Conservation (phyloP, 2,888 invertebrate species). For the Zeuzera pyrina region DNA sequence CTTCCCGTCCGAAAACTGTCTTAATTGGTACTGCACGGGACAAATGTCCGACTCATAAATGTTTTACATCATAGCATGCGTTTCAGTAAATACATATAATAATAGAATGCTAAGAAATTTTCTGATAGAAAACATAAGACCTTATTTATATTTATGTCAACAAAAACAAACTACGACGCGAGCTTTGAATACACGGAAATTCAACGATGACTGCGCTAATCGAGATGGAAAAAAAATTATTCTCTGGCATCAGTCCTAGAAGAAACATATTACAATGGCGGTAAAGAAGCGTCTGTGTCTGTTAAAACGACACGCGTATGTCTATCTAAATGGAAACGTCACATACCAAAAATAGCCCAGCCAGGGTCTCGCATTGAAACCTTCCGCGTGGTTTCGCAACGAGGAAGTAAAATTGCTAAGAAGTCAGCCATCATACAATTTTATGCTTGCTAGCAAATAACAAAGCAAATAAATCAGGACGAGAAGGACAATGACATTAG, state of each 20-base stretch:
- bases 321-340: conserved; percentile 41
- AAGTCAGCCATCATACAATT: conserved; percentile 13
- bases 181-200: conserved; percentile 28
- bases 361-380: conserved; percentile 47
- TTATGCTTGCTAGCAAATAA: not conserved
- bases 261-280: conserved; percentile 23
- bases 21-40: too few relatives aligned
- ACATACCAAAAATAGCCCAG: conserved; percentile 57
- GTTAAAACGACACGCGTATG: conserved; percentile 18
- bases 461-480: conserved; percentile 13
- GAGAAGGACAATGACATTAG: conserved; percentile 62
- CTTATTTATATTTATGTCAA: too few relatives aligned
- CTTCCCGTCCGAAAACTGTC: too few relatives aligned
- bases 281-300: conserved; percentile 14
- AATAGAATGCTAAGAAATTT: too few relatives aligned
- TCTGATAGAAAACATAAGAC: too few relatives aligned
- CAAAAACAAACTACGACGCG: not conserved
- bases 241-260: conserved; percentile 23
- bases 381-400: conserved; percentile 50
- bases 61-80: too few relatives aligned
- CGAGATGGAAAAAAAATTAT: conserved; percentile 38
- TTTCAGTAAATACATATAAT: too few relatives aligned
- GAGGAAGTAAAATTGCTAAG: conserved; percentile 26
- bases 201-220: conserved; percentile 23
- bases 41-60: too few relatives aligned